Base-by-base conservation (phyloP, 2,888 invertebrate species). In the Microchrysa polita region DNA sequence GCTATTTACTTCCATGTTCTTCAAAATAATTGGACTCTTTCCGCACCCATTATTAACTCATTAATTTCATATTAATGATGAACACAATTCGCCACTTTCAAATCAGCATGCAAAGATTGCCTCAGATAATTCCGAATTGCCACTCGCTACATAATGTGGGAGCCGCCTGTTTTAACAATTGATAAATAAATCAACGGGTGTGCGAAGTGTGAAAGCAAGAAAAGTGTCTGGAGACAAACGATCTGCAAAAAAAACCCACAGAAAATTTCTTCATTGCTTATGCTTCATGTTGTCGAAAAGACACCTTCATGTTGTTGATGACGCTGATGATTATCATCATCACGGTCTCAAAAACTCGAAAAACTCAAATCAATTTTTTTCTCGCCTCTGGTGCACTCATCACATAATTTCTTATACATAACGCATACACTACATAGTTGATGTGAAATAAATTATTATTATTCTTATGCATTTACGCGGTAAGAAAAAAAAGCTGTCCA, bases 361-460 rank as follows among this genome's bases (percentile, higher is more conserved):
- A 20, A n/a, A 65, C 10, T 57, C 69, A 40, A 55, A 69, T 40
- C 40, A 69, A 69, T 69, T 69, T 69, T 69, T 67, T 69, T 40
- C 40, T 69, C 69, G 57, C 69, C 69, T 69, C 34, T 69, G 16
- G 65, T 65, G 42, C 48, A 16, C 22, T 65, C 65, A 42, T 14
- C 65, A 48, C 65, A 44, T 65, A 65, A 16, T 65, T 44, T 44
- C 16, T 16, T 16, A 44, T 7, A 34, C 16, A 65, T 5, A 34
- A 34, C n/a, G n/a, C 27, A 34, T 34, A 34, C 27, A 5, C 27
- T n/a, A 7, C 7, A 34, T 34, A 34, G 16, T 65, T 65, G 65
- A 65, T 65, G 65, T 44, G 65, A 65, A 65, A 65, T 65, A 65
- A 65, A 65, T 65, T 65, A 65, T 65, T 42, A 65, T 65, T 65